phyloP scores from a whole-genome alignment of 2,113 vertebrate species.

The Macrotus californicus region DNA sequence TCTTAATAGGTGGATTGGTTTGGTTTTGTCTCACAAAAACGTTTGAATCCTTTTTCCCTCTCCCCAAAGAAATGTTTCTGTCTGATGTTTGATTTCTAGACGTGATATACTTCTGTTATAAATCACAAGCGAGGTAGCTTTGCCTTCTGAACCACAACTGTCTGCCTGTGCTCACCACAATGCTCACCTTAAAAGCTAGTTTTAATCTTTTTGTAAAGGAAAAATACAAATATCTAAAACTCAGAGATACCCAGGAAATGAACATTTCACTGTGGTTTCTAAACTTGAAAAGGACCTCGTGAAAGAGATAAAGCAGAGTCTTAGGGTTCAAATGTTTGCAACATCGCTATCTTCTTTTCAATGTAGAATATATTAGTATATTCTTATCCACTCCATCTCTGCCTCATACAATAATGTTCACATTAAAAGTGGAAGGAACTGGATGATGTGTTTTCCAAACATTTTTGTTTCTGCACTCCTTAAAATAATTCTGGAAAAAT shows the following conservation, averaged over 20 bases:
- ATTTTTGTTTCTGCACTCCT: neutral
- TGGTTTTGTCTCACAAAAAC: neutral
- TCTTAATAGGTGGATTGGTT: neutral
- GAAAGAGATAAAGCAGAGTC: neutral
- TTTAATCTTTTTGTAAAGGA: neutral
- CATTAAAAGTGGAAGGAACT: neutral
- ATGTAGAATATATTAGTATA: neutral
- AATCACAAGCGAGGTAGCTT: neutral
- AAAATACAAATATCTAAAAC: neutral
- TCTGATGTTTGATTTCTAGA: neutral
- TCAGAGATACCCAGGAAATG: neutral
- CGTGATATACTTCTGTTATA: constrained; percentile 18
- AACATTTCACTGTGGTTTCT: neutral
- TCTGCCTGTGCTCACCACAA: neutral
- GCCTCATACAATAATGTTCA: neutral
- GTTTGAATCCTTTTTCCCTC: neutral
- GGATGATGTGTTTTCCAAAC: neutral
- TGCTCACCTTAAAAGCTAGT: neutral
- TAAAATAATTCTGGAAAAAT: neutral
- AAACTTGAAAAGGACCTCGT: neutral
- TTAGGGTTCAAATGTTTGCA: neutral
- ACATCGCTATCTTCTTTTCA: neutral
- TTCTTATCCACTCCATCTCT: neutral
- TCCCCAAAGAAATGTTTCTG: neutral
- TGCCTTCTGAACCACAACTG: neutral